Conservation (phyloP, 2,113 vertebrate genomes). For the Sula dactylatra region DNA sequence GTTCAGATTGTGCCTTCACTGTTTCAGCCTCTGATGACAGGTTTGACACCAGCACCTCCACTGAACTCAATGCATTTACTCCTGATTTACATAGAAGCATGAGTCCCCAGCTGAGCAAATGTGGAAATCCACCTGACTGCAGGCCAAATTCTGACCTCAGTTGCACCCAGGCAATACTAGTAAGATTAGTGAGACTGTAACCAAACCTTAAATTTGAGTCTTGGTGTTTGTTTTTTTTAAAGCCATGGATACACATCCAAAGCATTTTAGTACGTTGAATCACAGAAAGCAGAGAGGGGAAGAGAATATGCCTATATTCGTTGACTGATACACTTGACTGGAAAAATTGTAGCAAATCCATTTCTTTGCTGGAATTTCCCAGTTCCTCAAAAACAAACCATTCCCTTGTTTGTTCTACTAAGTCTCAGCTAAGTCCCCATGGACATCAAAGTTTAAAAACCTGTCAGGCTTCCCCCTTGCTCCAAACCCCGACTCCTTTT, state of each 20-base stretch:
- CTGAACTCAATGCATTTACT: background rate
- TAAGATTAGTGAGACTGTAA: background rate
- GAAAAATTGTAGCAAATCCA: background rate
- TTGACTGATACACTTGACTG: background rate
- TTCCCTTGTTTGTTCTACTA: background rate
- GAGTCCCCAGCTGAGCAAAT: background rate
- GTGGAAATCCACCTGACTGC: background rate
- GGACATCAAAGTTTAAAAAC: background rate
- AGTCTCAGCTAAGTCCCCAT: background rate
- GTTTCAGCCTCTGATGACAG: background rate
- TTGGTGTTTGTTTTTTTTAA: background rate
- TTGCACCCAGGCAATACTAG: background rate
- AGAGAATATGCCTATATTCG: background rate
- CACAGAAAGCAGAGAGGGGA: background rate
- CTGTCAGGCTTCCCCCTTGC: background rate
- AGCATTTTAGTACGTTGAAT: background rate
- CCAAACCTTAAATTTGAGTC: background rate
- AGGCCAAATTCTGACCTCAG: background rate
- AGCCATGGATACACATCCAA: background rate
- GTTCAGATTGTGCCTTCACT: background rate
- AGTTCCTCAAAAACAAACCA: background rate
- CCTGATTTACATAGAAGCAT: background rate
- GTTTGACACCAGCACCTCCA: background rate
- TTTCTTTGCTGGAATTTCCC: background rate
- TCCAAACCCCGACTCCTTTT: background rate